Evolutionary conservation across 2,113 vertebrate species (phyloP).

Genomic region (Okapia johnstoni): DNA sequence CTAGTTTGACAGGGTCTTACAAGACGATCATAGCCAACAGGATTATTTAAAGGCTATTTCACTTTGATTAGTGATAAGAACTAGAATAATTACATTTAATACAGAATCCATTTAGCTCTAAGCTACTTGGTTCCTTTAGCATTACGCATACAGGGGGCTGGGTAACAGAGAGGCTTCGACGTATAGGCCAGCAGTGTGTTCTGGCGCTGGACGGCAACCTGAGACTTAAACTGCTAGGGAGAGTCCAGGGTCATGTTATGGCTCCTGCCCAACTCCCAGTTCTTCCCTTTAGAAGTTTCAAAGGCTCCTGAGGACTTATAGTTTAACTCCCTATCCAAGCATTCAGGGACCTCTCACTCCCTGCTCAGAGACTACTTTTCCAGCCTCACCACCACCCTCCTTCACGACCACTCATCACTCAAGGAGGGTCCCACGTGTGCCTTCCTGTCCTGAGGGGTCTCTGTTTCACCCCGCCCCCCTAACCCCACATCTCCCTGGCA

Average conservation of each 20-base stretch:
- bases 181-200: neutral
- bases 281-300: neutral
- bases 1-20: constrained; percentile 29
- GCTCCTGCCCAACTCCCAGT: neutral
- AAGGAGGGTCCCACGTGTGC: rapidly evolving
- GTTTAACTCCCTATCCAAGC: neutral
- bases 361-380: neutral
- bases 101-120: neutral
- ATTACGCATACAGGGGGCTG: rapidly evolving
- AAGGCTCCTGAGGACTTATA: neutral
- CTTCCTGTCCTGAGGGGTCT: neutral
- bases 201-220: neutral
- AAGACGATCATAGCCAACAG: neutral
- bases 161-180: neutral
- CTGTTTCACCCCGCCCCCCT: too few relatives aligned
- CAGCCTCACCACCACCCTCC: neutral
- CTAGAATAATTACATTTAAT: constrained; percentile 2
- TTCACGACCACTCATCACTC: neutral
- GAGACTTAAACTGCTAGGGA: neutral
- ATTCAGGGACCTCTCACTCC: neutral
- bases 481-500: neutral
- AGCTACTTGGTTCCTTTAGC: neutral
- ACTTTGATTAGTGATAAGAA: constrained; percentile 30
- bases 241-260: neutral
- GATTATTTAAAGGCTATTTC: constrained; percentile 14